A percentile compares a stretch with the other conserved stretches of the same genome.
These are phyloP conservation scores for Brachylomia viminalis DNA, from an alignment of 2,888 invertebrate species.

Conservation along the genomic window DNA sequence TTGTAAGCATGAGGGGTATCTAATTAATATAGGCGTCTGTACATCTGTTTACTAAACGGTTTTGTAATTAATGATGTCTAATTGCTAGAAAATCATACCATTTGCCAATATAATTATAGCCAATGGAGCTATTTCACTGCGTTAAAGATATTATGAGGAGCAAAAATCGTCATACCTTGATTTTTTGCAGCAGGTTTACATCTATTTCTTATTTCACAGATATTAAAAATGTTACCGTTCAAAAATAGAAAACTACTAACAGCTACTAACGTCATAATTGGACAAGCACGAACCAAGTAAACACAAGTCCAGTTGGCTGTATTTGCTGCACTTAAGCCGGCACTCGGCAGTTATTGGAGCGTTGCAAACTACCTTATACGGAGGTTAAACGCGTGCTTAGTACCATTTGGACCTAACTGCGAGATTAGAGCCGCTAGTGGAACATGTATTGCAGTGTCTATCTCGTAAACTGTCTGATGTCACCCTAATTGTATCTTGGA, in stretches of 20 bases:
- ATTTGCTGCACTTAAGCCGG: slow-evolving; percentile 23
- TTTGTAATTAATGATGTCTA: background rate
- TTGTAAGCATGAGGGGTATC: background rate
- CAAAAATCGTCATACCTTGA: background rate
- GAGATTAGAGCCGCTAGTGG: slow-evolving; percentile 35
- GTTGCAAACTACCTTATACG: background rate
- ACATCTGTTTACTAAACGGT: background rate
- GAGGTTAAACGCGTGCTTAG: slow-evolving; percentile 17
- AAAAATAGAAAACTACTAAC: background rate
- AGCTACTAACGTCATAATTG: slow-evolving; percentile 10
- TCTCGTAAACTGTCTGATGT: slow-evolving; percentile 19
- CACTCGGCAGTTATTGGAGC: slow-evolving; percentile 16
- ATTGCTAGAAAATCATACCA: background rate
- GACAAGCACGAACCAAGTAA: background rate
- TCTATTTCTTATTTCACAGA: background rate
- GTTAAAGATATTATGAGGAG: background rate
- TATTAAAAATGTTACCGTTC: background rate
- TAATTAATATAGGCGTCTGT: background rate
- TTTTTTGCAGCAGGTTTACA: background rate
- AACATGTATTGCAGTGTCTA: slow-evolving; percentile 29
- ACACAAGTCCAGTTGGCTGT: slow-evolving; percentile 1
- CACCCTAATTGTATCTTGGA: slow-evolving; percentile 27
- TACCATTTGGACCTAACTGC: slow-evolving; percentile 1
- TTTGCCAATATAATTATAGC: background rate
- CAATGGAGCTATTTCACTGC: background rate